Percentiles rank a stretch among this genome's conserved stretches.
These are phyloP conservation scores for Palythoa grandiflora DNA, from an alignment of 92 coral and sea anemone genomes.

Conservation along the genomic window DNA sequence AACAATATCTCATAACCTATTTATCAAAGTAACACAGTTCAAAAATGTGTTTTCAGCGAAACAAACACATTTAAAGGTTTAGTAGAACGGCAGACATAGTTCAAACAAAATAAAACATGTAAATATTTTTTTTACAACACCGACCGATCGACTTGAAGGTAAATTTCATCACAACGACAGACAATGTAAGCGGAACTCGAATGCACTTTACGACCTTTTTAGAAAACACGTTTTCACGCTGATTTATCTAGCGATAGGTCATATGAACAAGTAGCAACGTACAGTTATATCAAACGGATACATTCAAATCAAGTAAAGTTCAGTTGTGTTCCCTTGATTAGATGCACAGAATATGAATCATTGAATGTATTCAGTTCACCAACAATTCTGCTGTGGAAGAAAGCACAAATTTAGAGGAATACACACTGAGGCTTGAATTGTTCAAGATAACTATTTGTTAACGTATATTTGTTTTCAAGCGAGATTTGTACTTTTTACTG, in stretches of 20 bases:
- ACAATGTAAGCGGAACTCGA: background rate
- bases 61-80: background rate
- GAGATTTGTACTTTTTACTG: background rate
- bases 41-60: background rate
- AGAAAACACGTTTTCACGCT: slow-evolving; percentile 28
- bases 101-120: background rate
- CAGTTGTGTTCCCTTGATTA: background rate
- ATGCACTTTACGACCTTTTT: slow-evolving; percentile 11
- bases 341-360: background rate
- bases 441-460: slow-evolving; percentile 32
- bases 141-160: background rate
- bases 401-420: slow-evolving; percentile 5
- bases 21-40: background rate
- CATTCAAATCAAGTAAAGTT: slow-evolving; percentile 23
- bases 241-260: slow-evolving; percentile 21
- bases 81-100: background rate
- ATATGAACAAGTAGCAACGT: slow-evolving; percentile 12
- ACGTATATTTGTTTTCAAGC: slow-evolving; percentile 6
- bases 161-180: background rate
- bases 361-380: background rate
- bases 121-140: background rate
- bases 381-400: slow-evolving; percentile 21
- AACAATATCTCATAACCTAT: background rate
- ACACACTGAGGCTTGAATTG: background rate
- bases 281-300: background rate